Evolutionary conservation across 30 jellyfish, hydroid and myxozoan species (phyloP).

Genomic region (Turritopsis rubra): DNA sequence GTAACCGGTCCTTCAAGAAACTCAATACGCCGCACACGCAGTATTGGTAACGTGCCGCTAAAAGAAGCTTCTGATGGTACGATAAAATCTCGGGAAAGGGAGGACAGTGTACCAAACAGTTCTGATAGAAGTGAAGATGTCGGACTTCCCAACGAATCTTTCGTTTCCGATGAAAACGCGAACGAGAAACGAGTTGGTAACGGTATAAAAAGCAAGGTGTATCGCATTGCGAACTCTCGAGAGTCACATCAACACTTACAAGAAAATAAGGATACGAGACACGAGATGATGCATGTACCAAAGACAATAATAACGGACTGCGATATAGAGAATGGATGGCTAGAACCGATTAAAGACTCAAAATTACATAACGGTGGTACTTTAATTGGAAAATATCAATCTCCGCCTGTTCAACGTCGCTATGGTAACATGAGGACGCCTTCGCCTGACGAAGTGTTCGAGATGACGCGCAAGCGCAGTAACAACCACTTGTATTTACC

Average conservation of each 20-base stretch:
- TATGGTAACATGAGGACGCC: neutral
- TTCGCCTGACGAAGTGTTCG: neutral
- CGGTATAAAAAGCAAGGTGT: too few relatives aligned
- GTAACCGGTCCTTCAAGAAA: constrained; percentile 14
- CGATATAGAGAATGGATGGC: neutral
- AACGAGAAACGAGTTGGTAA: neutral
- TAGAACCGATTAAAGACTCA: neutral
- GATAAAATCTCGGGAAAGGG: neutral
- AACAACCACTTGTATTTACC: constrained; percentile 33
- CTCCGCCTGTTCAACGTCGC: neutral
- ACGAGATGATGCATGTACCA: neutral
- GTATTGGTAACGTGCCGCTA: constrained; percentile 12
- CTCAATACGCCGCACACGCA: constrained; percentile 27
- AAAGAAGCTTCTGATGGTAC: neutral
- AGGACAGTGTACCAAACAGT: neutral
- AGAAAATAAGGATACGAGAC: neutral
- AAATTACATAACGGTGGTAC: neutral
- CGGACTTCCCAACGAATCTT: neutral
- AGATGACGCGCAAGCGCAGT: constrained; percentile 20
- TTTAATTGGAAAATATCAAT: neutral
- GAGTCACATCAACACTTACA: too few relatives aligned
- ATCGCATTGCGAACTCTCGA: too few relatives aligned
- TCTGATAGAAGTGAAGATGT: neutral
- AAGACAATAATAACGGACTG: constrained; percentile 2
- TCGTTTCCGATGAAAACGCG: neutral